These are phyloP conservation scores for Onychostoma macrolepis DNA, from an alignment of 2,113 vertebrate genomes.

Conservation along the genomic window DNA sequence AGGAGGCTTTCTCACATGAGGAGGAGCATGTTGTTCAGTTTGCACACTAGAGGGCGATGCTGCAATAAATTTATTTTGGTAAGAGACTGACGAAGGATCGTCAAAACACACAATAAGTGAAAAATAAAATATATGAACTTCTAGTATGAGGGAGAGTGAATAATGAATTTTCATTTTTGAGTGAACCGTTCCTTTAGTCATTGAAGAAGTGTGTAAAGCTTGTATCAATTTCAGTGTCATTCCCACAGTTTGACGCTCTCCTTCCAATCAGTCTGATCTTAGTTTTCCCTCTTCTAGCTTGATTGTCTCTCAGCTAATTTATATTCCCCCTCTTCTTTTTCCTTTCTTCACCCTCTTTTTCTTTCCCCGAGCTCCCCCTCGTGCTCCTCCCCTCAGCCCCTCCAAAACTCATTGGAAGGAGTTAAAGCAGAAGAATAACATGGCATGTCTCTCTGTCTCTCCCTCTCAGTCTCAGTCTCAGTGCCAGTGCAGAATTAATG, in stretches of 20 bases:
- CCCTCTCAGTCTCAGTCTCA: conserved; percentile 2
- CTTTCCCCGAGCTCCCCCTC: neutral
- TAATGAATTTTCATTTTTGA: neutral
- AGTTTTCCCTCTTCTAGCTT: neutral
- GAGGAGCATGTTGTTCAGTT: neutral
- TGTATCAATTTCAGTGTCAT: neutral
- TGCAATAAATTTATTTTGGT: neutral
- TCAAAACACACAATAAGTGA: neutral
- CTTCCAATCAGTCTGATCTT: neutral
- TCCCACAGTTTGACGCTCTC: neutral
- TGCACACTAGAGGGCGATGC: conserved; percentile 26
- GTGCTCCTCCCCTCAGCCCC: conserved; percentile 11
- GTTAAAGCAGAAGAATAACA: conserved; percentile 25
- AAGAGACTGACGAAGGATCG: neutral
- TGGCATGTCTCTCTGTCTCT: neutral
- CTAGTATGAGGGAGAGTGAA: neutral
- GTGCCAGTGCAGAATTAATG: conserved; percentile 20
- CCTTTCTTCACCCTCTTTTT: conserved; percentile 2
- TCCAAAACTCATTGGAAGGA: neutral
- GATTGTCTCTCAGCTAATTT: conserved; percentile 11
- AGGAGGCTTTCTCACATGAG: neutral
- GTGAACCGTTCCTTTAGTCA: neutral
- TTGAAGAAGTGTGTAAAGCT: neutral
- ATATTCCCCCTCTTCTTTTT: conserved; percentile 2
- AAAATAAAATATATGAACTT: too few relatives aligned